These are phyloP conservation scores for Agrenia bidenticulata DNA, from an alignment of 2,888 invertebrate species.

Conservation along the genomic window DNA sequence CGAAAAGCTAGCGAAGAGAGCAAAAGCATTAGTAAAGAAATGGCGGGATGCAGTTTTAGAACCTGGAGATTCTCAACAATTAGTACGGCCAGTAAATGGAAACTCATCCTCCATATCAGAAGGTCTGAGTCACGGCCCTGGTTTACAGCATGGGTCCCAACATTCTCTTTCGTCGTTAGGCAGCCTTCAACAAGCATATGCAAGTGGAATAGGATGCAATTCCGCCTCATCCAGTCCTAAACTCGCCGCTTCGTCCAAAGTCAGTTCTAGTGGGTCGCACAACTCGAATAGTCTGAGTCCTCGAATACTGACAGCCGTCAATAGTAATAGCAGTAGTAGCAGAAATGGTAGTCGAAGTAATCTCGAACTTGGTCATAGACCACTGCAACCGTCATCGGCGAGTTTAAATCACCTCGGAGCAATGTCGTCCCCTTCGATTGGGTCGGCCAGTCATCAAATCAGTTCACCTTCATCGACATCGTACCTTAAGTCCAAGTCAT, in stretches of 20 bases:
- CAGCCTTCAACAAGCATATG: slow-evolving; percentile 6
- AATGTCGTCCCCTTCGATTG: slow-evolving; percentile 36
- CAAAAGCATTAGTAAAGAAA: slow-evolving; percentile 85
- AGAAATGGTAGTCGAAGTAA: slow-evolving; percentile 38
- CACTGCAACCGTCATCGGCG: background rate
- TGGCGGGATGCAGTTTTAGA: slow-evolving; percentile 86
- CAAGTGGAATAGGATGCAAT: slow-evolving; percentile 18
- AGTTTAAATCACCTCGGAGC: slow-evolving; percentile 23
- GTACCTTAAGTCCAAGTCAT: slow-evolving; percentile 16
- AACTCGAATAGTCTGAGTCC: slow-evolving; percentile 48
- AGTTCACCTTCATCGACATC: slow-evolving; percentile 20
- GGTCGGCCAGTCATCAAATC: slow-evolving; percentile 39
- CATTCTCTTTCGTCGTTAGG: background rate
- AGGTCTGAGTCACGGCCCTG: background rate
- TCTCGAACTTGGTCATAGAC: background rate
- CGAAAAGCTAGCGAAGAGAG: slow-evolving; percentile 80
- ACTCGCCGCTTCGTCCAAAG: slow-evolving; percentile 34
- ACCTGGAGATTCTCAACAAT: slow-evolving; percentile 48
- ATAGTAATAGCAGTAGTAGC: slow-evolving; percentile 38
- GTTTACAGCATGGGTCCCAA: slow-evolving; percentile 3
- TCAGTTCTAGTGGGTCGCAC: slow-evolving; percentile 39
- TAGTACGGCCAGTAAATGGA: slow-evolving; percentile 21
- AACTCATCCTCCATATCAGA: slow-evolving; percentile 18
- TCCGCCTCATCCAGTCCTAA: slow-evolving; percentile 39
- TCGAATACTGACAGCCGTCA: slow-evolving; percentile 31